phyloP scores from a whole-genome alignment of 1,140 invertebrate genomes.

The Drosophila albomicans region DNA sequence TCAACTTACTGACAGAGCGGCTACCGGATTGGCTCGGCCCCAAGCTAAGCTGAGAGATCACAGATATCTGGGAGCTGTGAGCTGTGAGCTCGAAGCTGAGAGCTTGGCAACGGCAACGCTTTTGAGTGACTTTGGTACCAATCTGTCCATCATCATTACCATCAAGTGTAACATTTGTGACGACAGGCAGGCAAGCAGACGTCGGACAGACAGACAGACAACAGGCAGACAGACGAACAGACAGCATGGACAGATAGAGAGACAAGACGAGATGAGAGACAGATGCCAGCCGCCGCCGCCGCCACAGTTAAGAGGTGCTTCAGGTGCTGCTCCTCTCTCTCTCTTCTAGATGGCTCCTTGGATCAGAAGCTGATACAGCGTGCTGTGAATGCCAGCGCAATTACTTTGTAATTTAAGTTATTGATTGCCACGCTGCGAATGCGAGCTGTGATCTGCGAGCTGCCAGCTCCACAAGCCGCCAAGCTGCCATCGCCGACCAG shows the following conservation, averaged over 20 bases:
- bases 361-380: constrained; percentile 64
- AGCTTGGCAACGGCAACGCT: constrained; percentile 73
- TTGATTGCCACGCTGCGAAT: constrained; percentile 81
- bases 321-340: constrained; percentile 38
- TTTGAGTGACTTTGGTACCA: constrained; percentile 85
- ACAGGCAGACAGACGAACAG: constrained; percentile 20
- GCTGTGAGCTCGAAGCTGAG: constrained; percentile 43
- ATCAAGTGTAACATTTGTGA: constrained; percentile 84
- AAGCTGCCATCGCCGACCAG: constrained; percentile 20
- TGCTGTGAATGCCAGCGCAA: constrained; percentile 83
- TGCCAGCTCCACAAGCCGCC: constrained; percentile 33
- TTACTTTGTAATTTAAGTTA: constrained; percentile 85
- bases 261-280: constrained; percentile 14
- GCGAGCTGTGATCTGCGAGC: constrained; percentile 28
- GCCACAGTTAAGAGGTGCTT: constrained; percentile 39
- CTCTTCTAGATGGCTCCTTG: not conserved
- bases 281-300: constrained; percentile 27
- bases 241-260: constrained; percentile 10
- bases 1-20: constrained; percentile 83
- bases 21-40: constrained; percentile 79
- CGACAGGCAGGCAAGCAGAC: constrained; percentile 74
- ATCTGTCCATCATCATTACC: constrained; percentile 85
- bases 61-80: constrained; percentile 27
- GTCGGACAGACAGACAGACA: constrained; percentile 26
- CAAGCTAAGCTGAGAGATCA: constrained; percentile 44